These are phyloP conservation scores for Platycheirus rosarum DNA, from an alignment of 2,888 invertebrate genomes.

Conservation along the genomic window DNA sequence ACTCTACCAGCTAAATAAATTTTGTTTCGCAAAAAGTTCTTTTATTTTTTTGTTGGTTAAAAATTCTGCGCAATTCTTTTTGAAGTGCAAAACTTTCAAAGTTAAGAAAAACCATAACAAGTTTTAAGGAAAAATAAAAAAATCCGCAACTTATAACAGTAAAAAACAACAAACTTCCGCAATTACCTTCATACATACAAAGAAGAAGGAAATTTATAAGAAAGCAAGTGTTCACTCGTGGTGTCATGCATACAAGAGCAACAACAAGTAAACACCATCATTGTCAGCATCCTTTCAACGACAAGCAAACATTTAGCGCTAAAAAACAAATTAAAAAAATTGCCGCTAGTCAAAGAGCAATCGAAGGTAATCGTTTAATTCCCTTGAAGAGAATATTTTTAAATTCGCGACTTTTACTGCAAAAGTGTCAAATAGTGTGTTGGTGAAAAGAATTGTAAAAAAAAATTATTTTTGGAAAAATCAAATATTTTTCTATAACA, in stretches of 20 bases:
- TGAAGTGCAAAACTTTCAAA: constrained; percentile 43
- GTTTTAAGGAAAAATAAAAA: constrained; percentile 20
- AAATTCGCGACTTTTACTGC: constrained; percentile 47
- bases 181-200: constrained; percentile 15
- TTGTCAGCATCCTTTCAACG: constrained; percentile 31
- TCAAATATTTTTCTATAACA: constrained; percentile 39
- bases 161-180: constrained; percentile 57
- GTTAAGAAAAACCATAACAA: constrained; percentile 5
- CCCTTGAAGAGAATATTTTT: constrained; percentile 67
- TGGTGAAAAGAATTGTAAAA: constrained; percentile 26
- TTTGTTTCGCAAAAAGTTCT: constrained; percentile 11
- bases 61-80: neutral
- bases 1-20: neutral
- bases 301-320: constrained; percentile 38
- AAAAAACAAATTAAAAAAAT: constrained; percentile 46
- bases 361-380: constrained; percentile 19
- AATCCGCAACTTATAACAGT: constrained; percentile 26
- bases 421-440: constrained; percentile 49
- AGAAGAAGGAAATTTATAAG: constrained; percentile 11
- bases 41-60: neutral
- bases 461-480: constrained; percentile 18
- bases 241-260: constrained; percentile 68
- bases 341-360: constrained; percentile 42
- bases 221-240: constrained; percentile 49
- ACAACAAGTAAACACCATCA: constrained; percentile 52